A percentile compares a stretch with the other conserved stretches of the same genome.
Evolutionary conservation across 2,888 invertebrate species (phyloP).

Genomic region (Mellilla xanthometata): DNA sequence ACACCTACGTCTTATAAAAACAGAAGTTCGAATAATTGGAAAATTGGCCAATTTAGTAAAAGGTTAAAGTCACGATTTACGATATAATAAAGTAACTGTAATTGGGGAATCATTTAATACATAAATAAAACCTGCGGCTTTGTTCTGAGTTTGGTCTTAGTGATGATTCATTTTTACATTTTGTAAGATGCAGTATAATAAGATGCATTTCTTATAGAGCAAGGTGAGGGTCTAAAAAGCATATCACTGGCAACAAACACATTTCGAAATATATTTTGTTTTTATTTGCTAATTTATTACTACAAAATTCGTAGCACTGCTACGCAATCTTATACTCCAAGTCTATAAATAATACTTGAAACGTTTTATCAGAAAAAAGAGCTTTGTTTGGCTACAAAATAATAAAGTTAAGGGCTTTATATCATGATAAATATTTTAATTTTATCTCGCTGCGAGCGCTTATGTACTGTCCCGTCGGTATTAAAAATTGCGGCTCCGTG

Average conservation of each 20-base stretch:
- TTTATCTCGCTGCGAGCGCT: slow-evolving; percentile 17
- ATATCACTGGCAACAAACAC: too few relatives aligned
- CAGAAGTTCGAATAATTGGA: slow-evolving; percentile 29
- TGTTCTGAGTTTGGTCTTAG: neutral
- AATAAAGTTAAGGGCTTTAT: slow-evolving; percentile 11
- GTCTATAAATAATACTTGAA: too few relatives aligned
- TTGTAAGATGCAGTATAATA: too few relatives aligned
- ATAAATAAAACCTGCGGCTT: slow-evolving; percentile 20
- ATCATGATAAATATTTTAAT: slow-evolving; percentile 22
- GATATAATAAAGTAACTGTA: slow-evolving; percentile 23
- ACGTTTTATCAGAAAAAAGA: neutral
- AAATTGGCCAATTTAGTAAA: slow-evolving; percentile 29
- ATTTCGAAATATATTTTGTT: too few relatives aligned
- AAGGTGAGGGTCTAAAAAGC: too few relatives aligned
- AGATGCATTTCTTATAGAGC: too few relatives aligned
- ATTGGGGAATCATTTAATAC: slow-evolving; percentile 18
- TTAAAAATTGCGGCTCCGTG: slow-evolving; percentile 46
- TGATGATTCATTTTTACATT: too few relatives aligned
- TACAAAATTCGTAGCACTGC: too few relatives aligned
- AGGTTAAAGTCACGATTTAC: slow-evolving; percentile 19
- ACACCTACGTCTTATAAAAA: slow-evolving; percentile 22
- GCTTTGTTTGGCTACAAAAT: slow-evolving; percentile 8
- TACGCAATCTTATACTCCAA: too few relatives aligned
- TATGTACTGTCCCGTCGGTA: slow-evolving; percentile 33
- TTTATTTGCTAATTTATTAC: too few relatives aligned